Base-by-base conservation (phyloP, 2,113 vertebrate genomes). In the Telmatochromis sp. region DNA sequence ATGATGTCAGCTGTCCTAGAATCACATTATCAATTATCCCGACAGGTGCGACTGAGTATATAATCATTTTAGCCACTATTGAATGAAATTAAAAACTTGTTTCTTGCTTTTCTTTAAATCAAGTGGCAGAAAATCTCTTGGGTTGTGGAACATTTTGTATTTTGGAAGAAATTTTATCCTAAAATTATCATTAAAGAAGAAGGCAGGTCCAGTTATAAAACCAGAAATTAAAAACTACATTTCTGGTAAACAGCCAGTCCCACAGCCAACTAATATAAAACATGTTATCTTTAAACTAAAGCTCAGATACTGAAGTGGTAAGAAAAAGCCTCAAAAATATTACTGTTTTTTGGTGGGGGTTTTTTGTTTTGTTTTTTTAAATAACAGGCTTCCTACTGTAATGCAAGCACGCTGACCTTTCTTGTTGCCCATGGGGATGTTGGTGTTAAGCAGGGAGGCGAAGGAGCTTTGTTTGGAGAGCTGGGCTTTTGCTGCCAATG, bases 381-480 rank as follows among this genome's bases (percentile, higher is more conserved):
- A 63, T 35, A 63, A n/a, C 21, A 4, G 45, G 12, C 3, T 35
- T 28, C 4, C 0, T 17, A 23, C 28, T 23, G 28, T 21, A 6
- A 4, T 7, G 23, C 21, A 21, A 15, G 28, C 15, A 37, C 4
- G 37, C 93, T 63, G 86, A 99, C 99, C 99, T 97, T 99, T 99
- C 92, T 99, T 99, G 96, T 98, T 99, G 94, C 99, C 99, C 96
- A 99, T 98, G 80, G 98, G 98, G 87, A 99, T 95, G 95, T 98
- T 99, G 93, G 98, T 99, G 96, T 99, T 99, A 90, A 99, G 97
- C 90, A 99, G 97, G 21, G 99, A 99, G 85, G 98, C 98, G 88
- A 99, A 99, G 87, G 98, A 99, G 95, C 99, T 99, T 95, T 99
- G 99, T 88, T 99, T 99, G 90, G 99, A 99, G 58, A 99, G 97